A percentile compares a stretch with the other conserved stretches of the same genome.
Conservation (phyloP, 2,113 vertebrate genomes). For the Zosterops lateralis region DNA sequence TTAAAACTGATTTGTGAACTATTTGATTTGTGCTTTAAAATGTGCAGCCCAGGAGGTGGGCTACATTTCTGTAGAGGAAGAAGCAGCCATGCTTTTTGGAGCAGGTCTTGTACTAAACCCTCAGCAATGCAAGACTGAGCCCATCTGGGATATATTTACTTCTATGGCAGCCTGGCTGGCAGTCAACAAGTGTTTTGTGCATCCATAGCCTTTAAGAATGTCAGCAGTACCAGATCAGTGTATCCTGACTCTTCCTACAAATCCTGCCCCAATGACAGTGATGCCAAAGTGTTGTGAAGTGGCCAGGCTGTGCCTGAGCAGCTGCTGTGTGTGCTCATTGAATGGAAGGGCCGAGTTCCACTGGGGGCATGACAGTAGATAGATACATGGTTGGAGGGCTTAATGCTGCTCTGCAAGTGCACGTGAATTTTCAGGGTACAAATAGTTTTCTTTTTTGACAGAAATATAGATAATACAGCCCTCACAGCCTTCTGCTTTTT, state of each 20-base stretch:
- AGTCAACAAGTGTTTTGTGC: neutral
- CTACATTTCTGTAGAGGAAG: neutral
- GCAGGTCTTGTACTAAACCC: neutral
- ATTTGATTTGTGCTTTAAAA: neutral
- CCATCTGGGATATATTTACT: neutral
- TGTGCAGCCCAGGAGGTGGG: neutral
- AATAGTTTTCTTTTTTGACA: neutral
- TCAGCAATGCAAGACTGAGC: neutral
- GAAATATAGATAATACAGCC: neutral
- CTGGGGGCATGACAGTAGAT: neutral
- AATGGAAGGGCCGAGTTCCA: fast-evolving
- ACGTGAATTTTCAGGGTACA: neutral
- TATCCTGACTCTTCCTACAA: neutral
- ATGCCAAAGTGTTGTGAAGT: neutral
- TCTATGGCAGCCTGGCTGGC: neutral
- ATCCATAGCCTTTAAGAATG: neutral
- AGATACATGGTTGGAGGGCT: neutral
- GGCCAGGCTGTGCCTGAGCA: neutral
- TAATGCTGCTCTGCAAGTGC: neutral
- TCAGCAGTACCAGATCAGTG: neutral
- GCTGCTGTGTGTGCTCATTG: neutral
- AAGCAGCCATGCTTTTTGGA: neutral
- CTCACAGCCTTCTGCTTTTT: neutral
- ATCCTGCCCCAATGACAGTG: neutral
- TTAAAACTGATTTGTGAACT: neutral